phyloP scores from a whole-genome alignment of 2,113 vertebrate species.

The Lepisosteus oculatus region DNA sequence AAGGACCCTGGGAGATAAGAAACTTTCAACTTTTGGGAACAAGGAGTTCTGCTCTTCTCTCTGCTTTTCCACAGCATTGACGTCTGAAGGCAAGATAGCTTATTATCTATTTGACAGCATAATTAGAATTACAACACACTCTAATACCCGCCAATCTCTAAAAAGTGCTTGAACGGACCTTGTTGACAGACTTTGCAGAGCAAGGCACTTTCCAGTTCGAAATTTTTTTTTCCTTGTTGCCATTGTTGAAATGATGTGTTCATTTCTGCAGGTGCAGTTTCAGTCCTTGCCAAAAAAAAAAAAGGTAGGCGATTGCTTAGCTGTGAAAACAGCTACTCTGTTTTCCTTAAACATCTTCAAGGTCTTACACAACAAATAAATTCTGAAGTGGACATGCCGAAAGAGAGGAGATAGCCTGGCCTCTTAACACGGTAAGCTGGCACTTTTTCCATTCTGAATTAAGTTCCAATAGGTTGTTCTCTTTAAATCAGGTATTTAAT shows the following conservation, averaged over 20 bases:
- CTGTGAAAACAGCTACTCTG: conserved; percentile 73
- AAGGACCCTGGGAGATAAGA: conserved; percentile 73
- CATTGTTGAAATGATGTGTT: conserved; percentile 31
- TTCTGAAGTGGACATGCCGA: conserved; percentile 48
- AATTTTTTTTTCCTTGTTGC: conserved; percentile 32
- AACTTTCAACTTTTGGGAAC: conserved; percentile 65
- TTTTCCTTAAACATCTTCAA: conserved; percentile 81
- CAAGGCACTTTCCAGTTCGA: conserved; percentile 13
- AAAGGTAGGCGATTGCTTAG: conserved; percentile 52
- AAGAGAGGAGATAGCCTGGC: conserved; percentile 42
- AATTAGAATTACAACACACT: conserved; percentile 8
- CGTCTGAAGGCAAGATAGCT: conserved; percentile 54
- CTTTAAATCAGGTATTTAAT: neutral
- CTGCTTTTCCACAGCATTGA: conserved; percentile 54
- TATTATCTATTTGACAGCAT: conserved; percentile 44
- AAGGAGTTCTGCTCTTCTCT: conserved; percentile 56
- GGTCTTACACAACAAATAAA: conserved; percentile 81
- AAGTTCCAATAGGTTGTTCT: neutral
- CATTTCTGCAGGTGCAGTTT: conserved; percentile 67
- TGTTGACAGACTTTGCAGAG: neutral
- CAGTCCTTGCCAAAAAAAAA: conserved; percentile 60
- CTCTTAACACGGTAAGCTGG: conserved; percentile 60
- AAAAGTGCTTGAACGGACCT: conserved; percentile 22
- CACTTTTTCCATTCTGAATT: neutral
- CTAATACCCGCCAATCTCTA: conserved; percentile 35